These are phyloP conservation scores for Australoheros scitulus DNA, from an alignment of 2,113 vertebrate species.

Conservation along the genomic window DNA sequence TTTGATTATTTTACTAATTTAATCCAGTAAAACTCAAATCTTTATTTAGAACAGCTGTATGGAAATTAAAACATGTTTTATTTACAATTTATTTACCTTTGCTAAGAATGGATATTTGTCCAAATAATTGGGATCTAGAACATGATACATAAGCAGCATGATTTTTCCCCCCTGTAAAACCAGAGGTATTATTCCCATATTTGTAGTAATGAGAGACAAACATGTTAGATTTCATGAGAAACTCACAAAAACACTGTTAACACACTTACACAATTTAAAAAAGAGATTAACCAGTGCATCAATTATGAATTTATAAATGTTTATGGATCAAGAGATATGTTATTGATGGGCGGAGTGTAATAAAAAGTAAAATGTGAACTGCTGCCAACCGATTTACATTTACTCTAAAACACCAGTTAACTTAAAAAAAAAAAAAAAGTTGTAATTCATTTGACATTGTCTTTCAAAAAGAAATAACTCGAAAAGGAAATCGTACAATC, in stretches of 20 bases:
- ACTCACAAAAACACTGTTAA: constrained; percentile 70
- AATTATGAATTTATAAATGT: constrained; percentile 86
- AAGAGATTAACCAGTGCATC: constrained; percentile 73
- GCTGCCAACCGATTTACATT: constrained; percentile 14
- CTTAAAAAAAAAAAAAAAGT: neutral
- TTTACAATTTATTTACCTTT: too few species aligned
- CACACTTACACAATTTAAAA: neutral
- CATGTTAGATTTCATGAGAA: constrained; percentile 70
- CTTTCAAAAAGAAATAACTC: constrained; percentile 57
- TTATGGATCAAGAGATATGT: constrained; percentile 76
- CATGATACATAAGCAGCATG: constrained; percentile 1
- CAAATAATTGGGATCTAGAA: constrained; percentile 3
- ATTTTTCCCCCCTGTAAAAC: neutral
- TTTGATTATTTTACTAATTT: constrained; percentile 5
- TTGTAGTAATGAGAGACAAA: constrained; percentile 5
- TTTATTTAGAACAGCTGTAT: constrained; percentile 33
- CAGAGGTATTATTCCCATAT: neutral
- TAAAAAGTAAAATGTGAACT: neutral
- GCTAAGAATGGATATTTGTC: too few species aligned
- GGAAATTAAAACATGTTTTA: constrained; percentile 15
- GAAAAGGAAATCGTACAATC: constrained; percentile 50
- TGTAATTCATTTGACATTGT: constrained; percentile 80
- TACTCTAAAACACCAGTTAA: constrained; percentile 13
- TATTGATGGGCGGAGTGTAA: constrained; percentile 74
- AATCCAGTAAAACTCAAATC: neutral